Conservation (phyloP, 2,113 vertebrate genomes). For the Acrocephalus kingi region DNA sequence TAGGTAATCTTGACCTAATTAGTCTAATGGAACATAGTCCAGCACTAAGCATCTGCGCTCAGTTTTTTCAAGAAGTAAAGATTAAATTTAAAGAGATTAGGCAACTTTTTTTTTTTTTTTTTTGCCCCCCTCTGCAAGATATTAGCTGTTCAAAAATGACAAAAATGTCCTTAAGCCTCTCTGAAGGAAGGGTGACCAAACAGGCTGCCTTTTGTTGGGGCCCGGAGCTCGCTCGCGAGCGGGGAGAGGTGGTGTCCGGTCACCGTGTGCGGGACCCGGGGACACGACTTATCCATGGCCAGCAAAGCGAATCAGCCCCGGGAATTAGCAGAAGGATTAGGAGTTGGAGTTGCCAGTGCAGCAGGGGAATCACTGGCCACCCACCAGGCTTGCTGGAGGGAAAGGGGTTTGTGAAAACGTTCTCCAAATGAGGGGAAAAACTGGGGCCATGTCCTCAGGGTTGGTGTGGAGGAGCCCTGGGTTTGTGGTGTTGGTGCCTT, state of each 20-base stretch:
- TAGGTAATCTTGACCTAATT: constrained; percentile 81
- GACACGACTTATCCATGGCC: constrained; percentile 78
- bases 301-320: constrained; percentile 70
- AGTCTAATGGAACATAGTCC: constrained; percentile 78
- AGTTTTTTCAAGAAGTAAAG: constrained; percentile 81
- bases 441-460: neutral
- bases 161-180: constrained; percentile 98
- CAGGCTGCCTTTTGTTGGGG: constrained; percentile 89
- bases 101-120: constrained; percentile 60
- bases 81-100: constrained; percentile 97
- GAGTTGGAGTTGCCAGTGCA: constrained; percentile 56
- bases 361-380: constrained; percentile 74
- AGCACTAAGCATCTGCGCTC: constrained; percentile 74
- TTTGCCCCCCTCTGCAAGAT: constrained; percentile 74
- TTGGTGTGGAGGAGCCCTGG: neutral
- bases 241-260: constrained; percentile 62
- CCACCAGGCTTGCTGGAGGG: constrained; percentile 66
- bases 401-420: neutral
- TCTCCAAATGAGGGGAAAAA: neutral
- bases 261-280: constrained; percentile 76
- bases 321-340: constrained; percentile 80
- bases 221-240: constrained; percentile 54
- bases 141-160: constrained; percentile 99
- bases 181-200: constrained; percentile 81
- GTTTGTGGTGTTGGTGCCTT: neutral